Conservation (phyloP, 2,797 vertebrate species). For the Poeciliopsis paucimaculata region DNA sequence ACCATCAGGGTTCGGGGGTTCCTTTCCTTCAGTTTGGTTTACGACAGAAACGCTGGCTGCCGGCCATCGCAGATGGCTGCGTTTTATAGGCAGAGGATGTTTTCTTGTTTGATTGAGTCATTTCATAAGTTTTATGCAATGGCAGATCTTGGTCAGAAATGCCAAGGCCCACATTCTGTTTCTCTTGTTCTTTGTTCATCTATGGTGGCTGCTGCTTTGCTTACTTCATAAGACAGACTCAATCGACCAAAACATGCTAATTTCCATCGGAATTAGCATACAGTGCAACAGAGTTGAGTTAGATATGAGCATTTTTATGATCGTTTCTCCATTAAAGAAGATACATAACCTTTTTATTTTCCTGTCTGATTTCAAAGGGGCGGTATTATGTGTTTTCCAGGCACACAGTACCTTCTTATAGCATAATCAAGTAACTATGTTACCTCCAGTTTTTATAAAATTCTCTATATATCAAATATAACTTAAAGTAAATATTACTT, state of each 20-base stretch:
- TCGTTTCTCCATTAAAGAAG: not conserved
- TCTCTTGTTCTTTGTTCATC: not conserved
- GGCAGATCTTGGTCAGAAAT: not conserved
- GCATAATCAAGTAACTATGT: too few relatives aligned
- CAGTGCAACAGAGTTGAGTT: too few relatives aligned
- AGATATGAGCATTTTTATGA: too few relatives aligned
- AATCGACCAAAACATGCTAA: too few relatives aligned
- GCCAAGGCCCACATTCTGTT: not conserved
- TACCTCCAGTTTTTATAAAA: too few relatives aligned
- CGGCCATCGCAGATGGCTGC: conserved; percentile 61
- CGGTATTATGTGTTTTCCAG: too few relatives aligned
- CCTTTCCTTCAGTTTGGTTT: conserved; percentile 48
- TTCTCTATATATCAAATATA: too few relatives aligned
- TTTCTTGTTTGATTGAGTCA: conserved; percentile 9
- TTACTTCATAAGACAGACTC: not conserved
- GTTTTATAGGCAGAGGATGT: conserved; percentile 42
- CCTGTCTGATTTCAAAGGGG: too few relatives aligned
- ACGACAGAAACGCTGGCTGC: conserved; percentile 63
- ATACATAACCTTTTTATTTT: too few relatives aligned
- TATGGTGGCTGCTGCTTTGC: not conserved
- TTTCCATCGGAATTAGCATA: too few relatives aligned
- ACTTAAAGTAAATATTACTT: too few relatives aligned
- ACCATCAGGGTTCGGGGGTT: conserved; percentile 61
- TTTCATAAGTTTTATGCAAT: not conserved
- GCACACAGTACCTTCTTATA: too few relatives aligned